These are phyloP conservation scores for Micrasema longulum DNA, from an alignment of 1,140 invertebrate species.

Conservation along the genomic window DNA sequence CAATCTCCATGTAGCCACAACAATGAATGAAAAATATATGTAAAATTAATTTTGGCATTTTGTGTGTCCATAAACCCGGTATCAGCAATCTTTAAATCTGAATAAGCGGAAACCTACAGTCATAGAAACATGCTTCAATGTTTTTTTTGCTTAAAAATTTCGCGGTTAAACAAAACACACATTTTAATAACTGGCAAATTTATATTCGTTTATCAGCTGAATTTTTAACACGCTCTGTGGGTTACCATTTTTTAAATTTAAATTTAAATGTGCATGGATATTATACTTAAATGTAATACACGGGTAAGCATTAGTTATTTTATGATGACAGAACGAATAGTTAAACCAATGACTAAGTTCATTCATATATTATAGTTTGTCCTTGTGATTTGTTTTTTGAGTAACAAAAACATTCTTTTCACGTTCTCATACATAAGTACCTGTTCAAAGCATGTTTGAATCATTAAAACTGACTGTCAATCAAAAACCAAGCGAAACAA, in stretches of 20 bases:
- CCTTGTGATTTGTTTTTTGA: no score
- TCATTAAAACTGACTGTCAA: no score
- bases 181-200: neutral
- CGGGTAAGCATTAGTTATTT: neutral
- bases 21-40: no score
- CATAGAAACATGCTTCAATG: neutral
- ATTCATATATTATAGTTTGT: no score
- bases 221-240: slow-evolving; percentile 6
- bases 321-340: neutral
- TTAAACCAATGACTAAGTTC: no score
- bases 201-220: neutral
- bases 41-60: no score
- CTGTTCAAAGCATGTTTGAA: no score
- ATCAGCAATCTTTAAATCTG: slow-evolving; percentile 28
- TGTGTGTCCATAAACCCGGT: neutral
- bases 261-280: neutral
- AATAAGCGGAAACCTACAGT: slow-evolving; percentile 26
- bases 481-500: no score
- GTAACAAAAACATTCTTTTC: no score
- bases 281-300: neutral
- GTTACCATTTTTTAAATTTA: neutral
- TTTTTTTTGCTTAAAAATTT: neutral
- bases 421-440: no score
- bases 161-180: no score
- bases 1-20: no score